Conservation (phyloP, 2,888 invertebrate species). For the Meta bourneti region DNA sequence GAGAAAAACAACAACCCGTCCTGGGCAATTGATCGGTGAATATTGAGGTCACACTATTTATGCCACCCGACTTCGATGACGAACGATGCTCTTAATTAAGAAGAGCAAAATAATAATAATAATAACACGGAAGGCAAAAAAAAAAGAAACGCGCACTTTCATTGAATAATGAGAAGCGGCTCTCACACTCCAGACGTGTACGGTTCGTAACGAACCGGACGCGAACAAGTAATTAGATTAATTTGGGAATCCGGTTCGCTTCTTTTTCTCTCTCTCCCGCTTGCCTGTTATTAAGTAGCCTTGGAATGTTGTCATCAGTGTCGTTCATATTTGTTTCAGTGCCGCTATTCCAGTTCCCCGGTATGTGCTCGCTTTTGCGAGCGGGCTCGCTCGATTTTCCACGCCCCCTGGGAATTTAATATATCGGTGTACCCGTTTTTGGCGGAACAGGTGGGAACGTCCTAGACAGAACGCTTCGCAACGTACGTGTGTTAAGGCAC, state of each 20-base stretch:
- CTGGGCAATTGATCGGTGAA: conserved; percentile 46
- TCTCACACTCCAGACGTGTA: not conserved
- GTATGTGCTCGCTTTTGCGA: too few species aligned
- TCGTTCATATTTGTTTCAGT: conserved; percentile 21
- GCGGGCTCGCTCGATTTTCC: too few species aligned
- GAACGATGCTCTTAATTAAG: conserved; percentile 69
- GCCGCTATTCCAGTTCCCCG: too few species aligned
- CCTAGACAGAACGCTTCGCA: too few species aligned
- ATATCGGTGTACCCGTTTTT: too few species aligned
- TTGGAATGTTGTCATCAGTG: conserved; percentile 48
- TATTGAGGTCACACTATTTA: conserved; percentile 21
- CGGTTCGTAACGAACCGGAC: conserved; percentile 56
- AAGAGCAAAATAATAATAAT: conserved; percentile 53
- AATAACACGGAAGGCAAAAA: not conserved
- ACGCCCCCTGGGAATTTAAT: too few species aligned
- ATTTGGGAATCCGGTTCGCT: conserved; percentile 67
- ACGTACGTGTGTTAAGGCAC: too few species aligned
- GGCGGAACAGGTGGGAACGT: too few species aligned
- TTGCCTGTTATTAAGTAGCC: conserved; percentile 47
- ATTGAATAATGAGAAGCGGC: conserved; percentile 54
- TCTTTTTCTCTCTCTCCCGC: conserved; percentile 2
- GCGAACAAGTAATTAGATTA: conserved; percentile 72
- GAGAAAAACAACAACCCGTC: conserved; percentile 19
- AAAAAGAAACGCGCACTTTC: conserved; percentile 42
- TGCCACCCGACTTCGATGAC: conserved; percentile 50